phyloP scores from a whole-genome alignment of 2,888 invertebrate genomes.

The Pollenia griseotomentosa region DNA sequence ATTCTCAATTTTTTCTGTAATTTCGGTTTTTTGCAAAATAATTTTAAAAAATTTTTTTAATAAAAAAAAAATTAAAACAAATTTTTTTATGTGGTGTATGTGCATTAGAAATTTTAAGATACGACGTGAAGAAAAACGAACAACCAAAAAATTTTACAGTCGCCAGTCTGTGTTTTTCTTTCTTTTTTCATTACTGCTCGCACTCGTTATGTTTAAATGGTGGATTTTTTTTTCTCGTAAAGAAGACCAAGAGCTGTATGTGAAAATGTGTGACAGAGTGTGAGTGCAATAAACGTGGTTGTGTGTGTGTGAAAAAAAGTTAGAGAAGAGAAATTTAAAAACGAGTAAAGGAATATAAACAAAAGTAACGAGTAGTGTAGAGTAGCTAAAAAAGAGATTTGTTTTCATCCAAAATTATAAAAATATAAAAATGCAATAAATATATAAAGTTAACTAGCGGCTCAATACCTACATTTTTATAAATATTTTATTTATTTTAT shows the following conservation, averaged over 20 bases:
- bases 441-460: slow-evolving; percentile 42
- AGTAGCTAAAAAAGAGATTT: slow-evolving; percentile 66
- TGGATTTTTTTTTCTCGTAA: slow-evolving; percentile 66
- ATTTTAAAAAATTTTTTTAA: slow-evolving; percentile 77
- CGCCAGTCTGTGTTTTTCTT: slow-evolving; percentile 82
- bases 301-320: slow-evolving; percentile 56
- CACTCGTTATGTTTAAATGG: slow-evolving; percentile 77
- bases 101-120: slow-evolving; percentile 83
- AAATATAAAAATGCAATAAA: slow-evolving; percentile 54
- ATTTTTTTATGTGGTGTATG: slow-evolving; percentile 74
- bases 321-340: slow-evolving; percentile 60
- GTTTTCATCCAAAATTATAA: slow-evolving; percentile 65
- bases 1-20: slow-evolving; percentile 76
- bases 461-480: slow-evolving; percentile 28
- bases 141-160: slow-evolving; percentile 81
- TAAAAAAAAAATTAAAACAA: slow-evolving; percentile 77
- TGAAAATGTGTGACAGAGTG: slow-evolving; percentile 45
- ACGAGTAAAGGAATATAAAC: slow-evolving; percentile 60
- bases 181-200: slow-evolving; percentile 83
- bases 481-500: slow-evolving; percentile 40
- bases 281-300: slow-evolving; percentile 44
- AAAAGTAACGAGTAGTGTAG: slow-evolving; percentile 62
- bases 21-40: slow-evolving; percentile 78
- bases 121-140: slow-evolving; percentile 82
- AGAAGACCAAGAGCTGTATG: slow-evolving; percentile 61